Evolutionary conservation across 2,797 vertebrate species (phyloP).

Genomic region (Monodelphis domestica): DNA sequence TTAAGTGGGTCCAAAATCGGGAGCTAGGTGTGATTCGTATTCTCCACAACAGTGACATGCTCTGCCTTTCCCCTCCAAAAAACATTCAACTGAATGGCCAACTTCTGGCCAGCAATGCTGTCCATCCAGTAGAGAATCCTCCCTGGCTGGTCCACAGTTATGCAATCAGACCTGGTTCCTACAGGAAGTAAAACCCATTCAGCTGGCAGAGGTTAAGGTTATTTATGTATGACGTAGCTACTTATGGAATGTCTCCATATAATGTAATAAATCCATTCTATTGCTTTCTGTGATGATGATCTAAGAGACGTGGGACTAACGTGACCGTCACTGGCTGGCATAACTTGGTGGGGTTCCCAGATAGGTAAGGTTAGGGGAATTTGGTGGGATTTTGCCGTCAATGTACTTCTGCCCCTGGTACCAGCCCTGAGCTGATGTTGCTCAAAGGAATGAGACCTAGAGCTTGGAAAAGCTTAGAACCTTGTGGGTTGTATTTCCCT

Average conservation of each 20-base stretch:
- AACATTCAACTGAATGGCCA: slow-evolving; percentile 86
- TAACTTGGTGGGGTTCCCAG: neutral
- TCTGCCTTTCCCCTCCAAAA: slow-evolving; percentile 84
- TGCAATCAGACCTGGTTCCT: slow-evolving; percentile 92
- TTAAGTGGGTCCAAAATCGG: slow-evolving; percentile 89
- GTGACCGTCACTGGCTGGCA: neutral
- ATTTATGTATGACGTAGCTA: neutral
- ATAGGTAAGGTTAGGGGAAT: no score
- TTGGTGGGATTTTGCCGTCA: no score
- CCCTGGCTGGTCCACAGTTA: slow-evolving; percentile 94
- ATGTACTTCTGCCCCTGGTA: neutral
- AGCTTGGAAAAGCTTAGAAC: neutral
- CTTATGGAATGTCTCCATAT: neutral
- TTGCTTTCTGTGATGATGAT: neutral
- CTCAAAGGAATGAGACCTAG: neutral
- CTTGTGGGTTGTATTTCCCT: neutral
- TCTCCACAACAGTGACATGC: slow-evolving; percentile 89
- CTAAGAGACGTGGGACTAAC: neutral
- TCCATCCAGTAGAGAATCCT: slow-evolving; percentile 96
- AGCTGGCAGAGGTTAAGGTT: neutral
- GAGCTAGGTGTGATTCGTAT: slow-evolving; percentile 90
- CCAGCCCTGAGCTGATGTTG: neutral
- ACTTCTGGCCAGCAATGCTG: slow-evolving; percentile 89
- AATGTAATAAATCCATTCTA: neutral
- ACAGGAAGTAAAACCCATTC: slow-evolving; percentile 44